Percentiles rank a stretch among this genome's conserved stretches.
Conservation (phyloP, 1,140 invertebrate genomes). For the fruit fly (Drosophila melanogaster) region Release_6_plus_ISO1_MT NT_033777.3:20019001-20019500, state of each 20-base stretch:
- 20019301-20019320: constrained; percentile 92
- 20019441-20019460: constrained; percentile 46
- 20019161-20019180: constrained; percentile 84
- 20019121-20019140: constrained; percentile 88
- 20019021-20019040: constrained; percentile 88
- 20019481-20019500: constrained; percentile 90
- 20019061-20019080: constrained; percentile 95
- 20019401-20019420: constrained; percentile 71
- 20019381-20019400: constrained; percentile 57
- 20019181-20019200: not conserved
- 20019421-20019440: constrained; percentile 36
- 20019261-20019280: constrained; percentile 94
- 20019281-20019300: constrained; percentile 93
- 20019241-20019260: constrained; percentile 92
- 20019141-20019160: constrained; percentile 87
- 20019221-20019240: constrained; percentile 91
- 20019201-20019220: constrained; percentile 18
- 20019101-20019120: constrained; percentile 95
- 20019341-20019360: constrained; percentile 54
- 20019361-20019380: constrained; percentile 63
- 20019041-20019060: constrained; percentile 96
- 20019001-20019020: constrained; percentile 91
- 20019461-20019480: constrained; percentile 89
- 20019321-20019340: constrained; percentile 79
- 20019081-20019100: constrained; percentile 95